Percentiles rank a stretch among this genome's conserved stretches.
Evolutionary conservation across 1,140 invertebrate genomes (phyloP).

Genomic region (Ganaspis sp.): DNA sequence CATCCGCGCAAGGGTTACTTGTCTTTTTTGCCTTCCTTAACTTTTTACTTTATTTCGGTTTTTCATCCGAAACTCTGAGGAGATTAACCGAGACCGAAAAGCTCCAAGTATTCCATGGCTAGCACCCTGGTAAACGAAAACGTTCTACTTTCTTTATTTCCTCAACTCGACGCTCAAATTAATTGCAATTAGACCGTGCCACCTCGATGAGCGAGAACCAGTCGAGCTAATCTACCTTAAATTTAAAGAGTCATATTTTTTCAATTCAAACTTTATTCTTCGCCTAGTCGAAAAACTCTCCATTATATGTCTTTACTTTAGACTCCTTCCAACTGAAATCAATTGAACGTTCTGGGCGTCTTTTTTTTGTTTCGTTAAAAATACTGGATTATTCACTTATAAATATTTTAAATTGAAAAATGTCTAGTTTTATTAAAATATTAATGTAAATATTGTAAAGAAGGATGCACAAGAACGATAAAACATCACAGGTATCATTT

Average conservation of each 20-base stretch:
- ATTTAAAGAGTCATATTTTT: not conserved
- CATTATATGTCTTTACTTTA: not conserved
- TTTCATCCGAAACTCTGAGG: conserved; percentile 22
- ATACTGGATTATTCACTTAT: no score
- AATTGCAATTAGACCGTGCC: conserved; percentile 26
- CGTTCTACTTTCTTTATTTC: conserved; percentile 22
- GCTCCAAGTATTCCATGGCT: conserved; percentile 4
- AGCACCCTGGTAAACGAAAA: not conserved
- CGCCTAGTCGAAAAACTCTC: not conserved
- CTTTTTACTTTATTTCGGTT: conserved; percentile 5
- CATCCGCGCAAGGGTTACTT: not conserved
- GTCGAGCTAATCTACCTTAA: not conserved
- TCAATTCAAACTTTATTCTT: not conserved
- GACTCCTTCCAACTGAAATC: no score
- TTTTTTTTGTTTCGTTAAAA: no score
- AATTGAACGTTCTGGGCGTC: no score
- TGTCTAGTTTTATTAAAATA: no score
- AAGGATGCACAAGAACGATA: no score
- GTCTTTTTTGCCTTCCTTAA: not conserved
- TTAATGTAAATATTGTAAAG: no score
- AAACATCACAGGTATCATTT: no score
- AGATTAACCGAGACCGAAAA: conserved; percentile 24
- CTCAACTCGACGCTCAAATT: conserved; percentile 17
- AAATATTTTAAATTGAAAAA: no score
- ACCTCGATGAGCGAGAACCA: not conserved